Base-by-base conservation (phyloP, 2,113 vertebrate genomes). In the Callipepla squamata region DNA sequence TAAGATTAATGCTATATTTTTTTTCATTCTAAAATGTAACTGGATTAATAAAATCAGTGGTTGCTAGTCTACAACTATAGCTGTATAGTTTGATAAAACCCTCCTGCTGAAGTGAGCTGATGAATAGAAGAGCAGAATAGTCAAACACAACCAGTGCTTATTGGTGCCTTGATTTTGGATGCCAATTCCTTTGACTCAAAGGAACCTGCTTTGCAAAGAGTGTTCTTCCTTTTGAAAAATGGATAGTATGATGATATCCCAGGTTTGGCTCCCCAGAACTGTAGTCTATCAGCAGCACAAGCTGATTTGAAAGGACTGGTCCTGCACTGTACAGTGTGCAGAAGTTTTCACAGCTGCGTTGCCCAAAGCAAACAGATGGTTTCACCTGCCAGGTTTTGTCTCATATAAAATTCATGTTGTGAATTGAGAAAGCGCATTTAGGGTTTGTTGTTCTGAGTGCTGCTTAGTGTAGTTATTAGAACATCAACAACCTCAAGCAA, bases 351-450 rank as follows among this genome's bases (percentile, higher is more conserved):
- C 92, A 77, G 85, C 85, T 95, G 93, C 47, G 44, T 67, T 77
- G 85, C 82, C 73, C 82, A 65, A 68, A 94, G 93, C 82, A 90
- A 91, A 88, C 76, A 86, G 68, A 83, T 75, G 68, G 72, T 85
- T 89, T 89, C 51, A 80, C 89, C 77, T 69, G 32, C 50, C 23
- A 34, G 55, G 23, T 69, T 95, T 93, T 88, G 18, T 85, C 65
- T 68, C 58, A 38, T 66, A 48, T 75, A 84, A 94, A 90, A 88
- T 94, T 88, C 47, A 72, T 72, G 36, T 72, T 72, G 73, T 61
- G 76, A 53, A 80, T 57, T 78, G 38, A 89, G 57, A 75, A 77
- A 50, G n/a, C 32, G 40, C 88, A 25, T 40, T 86, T 42, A 77
- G 23, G 5, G 22, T 34, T 90, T 85, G 26, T 89, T 80, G 85